Conservation (phyloP, 1,140 invertebrate genomes). For the Ridgeia piscesae region DNA sequence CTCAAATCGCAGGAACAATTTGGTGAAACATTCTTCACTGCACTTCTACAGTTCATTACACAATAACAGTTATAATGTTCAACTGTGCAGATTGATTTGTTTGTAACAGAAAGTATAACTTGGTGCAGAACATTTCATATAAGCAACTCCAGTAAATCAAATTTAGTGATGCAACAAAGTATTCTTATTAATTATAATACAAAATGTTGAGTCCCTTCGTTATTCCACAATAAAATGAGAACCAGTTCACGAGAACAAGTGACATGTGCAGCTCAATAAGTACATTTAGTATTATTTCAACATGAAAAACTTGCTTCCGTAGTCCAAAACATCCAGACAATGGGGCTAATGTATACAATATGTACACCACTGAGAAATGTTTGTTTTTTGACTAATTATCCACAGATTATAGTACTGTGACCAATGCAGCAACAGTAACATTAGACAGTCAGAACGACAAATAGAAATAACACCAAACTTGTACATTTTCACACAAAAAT, state of each 20-base stretch:
- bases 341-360: neutral
- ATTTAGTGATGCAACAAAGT: neutral
- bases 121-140: neutral
- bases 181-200: neutral
- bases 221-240: neutral
- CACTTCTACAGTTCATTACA: neutral
- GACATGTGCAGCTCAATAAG: neutral
- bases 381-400: neutral
- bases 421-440: neutral
- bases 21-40: neutral
- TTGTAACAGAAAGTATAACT: neutral
- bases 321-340: neutral
- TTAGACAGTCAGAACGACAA: neutral
- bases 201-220: neutral
- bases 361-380: neutral
- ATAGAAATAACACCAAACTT: neutral
- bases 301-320: neutral
- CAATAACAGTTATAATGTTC: neutral
- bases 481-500: neutral
- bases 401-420: neutral
- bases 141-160: neutral
- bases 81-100: neutral
- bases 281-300: neutral
- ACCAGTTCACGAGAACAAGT: neutral
- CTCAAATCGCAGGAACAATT: neutral